Conservation (phyloP, 2,888 invertebrate genomes). For the Stomorhina lunata region DNA sequence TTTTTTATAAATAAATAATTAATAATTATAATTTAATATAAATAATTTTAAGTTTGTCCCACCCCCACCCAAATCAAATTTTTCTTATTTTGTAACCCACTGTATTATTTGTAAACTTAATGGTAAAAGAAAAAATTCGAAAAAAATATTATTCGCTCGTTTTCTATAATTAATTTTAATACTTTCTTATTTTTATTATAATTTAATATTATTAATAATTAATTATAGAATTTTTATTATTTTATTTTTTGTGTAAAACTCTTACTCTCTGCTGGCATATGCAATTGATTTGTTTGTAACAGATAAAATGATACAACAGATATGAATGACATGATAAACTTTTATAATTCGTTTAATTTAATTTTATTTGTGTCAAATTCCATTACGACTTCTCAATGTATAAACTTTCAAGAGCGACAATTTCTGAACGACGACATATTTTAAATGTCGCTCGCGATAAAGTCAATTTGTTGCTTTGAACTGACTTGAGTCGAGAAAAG, state of each 20-base stretch:
- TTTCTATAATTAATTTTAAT: constrained; percentile 52
- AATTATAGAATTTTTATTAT: constrained; percentile 41
- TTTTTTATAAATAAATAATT: constrained; percentile 67
- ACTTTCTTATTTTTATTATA: constrained; percentile 51
- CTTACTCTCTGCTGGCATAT: constrained; percentile 66
- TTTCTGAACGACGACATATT: constrained; percentile 35
- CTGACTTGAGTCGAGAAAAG: neutral
- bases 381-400: constrained; percentile 56
- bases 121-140: constrained; percentile 20
- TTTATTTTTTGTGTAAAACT: constrained; percentile 58
- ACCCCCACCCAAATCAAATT: neutral
- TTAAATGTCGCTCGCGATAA: constrained; percentile 43
- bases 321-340: neutral
- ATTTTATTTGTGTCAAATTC: constrained; percentile 50
- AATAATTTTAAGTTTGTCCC: constrained; percentile 53
- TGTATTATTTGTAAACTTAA: constrained; percentile 62
- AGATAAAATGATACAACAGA: constrained; percentile 26
- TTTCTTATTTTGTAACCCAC: constrained; percentile 25
- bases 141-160: constrained; percentile 31
- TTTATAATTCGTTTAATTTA: constrained; percentile 62
- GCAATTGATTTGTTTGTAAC: constrained; percentile 62
- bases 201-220: constrained; percentile 30
- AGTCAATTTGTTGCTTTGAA: neutral
- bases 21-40: constrained; percentile 68
- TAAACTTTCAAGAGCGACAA: constrained; percentile 33